Evolutionary conservation across 2,113 vertebrate species (phyloP).

Genomic region (Anguilla rostrata): DNA sequence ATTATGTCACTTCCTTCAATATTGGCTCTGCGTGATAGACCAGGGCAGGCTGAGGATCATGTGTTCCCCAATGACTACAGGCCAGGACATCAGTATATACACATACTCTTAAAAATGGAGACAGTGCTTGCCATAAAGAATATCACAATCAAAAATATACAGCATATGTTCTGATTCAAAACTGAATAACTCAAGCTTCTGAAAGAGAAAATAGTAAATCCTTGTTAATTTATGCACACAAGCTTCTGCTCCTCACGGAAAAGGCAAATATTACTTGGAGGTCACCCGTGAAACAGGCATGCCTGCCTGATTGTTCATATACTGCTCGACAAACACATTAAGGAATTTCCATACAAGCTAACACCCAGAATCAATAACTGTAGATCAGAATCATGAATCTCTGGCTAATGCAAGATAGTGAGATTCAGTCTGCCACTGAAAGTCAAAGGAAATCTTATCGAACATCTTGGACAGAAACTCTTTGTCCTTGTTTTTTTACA

Average conservation of each 20-base stretch:
- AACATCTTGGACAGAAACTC: background rate
- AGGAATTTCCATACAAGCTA: background rate
- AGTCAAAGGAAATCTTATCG: constrained; percentile 2
- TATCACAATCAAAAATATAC: background rate
- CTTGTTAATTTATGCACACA: background rate
- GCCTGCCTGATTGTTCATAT: background rate
- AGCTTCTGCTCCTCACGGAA: background rate
- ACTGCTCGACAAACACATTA: background rate
- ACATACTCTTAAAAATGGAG: background rate
- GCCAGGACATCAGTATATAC: no score
- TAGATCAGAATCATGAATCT: background rate
- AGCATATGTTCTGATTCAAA: background rate
- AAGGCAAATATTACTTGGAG: background rate
- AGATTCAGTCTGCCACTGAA: background rate
- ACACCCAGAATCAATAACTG: background rate
- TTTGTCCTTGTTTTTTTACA: background rate
- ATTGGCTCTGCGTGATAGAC: background rate
- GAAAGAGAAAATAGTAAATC: no score
- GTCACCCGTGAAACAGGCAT: background rate
- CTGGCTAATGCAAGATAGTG: background rate
- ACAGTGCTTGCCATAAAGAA: background rate
- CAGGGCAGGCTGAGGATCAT: background rate
- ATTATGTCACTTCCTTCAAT: background rate
- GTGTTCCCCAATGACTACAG: background rate
- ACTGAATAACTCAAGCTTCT: background rate